A percentile compares a stretch with the other conserved stretches of the same genome.
Evolutionary conservation across 2,113 vertebrate species (phyloP).

Genomic region (Paraplagusia blochii): DNA sequence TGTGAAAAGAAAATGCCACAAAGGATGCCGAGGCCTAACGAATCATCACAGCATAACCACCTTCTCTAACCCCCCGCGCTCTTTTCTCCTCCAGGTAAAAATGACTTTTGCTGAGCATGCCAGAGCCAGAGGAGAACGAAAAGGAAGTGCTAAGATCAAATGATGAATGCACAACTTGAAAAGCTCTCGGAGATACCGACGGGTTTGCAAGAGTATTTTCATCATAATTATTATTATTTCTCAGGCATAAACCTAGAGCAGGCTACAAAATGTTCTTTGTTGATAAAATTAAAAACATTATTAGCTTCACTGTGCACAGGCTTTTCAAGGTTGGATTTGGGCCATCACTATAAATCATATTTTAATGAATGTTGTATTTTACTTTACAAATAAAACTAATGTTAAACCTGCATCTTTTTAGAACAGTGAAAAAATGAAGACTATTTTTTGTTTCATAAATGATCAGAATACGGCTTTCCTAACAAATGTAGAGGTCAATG

Average conservation of each 20-base stretch:
- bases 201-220: constrained; percentile 22
- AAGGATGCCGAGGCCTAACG: constrained; percentile 29
- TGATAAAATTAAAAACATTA: no score
- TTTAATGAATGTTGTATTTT: no score
- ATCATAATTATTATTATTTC: constrained; percentile 41
- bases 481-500: no score
- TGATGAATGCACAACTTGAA: constrained; percentile 23
- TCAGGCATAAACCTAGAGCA: constrained; percentile 15
- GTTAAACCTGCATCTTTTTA: no score
- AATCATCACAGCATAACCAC: constrained; percentile 43
- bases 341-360: no score
- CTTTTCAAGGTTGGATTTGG: no score
- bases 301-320: no score
- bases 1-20: constrained; percentile 30
- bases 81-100: constrained; percentile 35
- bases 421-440: no score
- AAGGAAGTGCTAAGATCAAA: constrained; percentile 20
- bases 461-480: no score
- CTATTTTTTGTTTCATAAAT: no score
- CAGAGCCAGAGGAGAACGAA: constrained; percentile 12
- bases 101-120: constrained; percentile 42
- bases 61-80: constrained; percentile 32
- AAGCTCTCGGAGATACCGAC: constrained; percentile 36
- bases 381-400: no score
- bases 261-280: no score